Base-by-base conservation (phyloP, 2,113 vertebrate species). In the Jaculus jaculus region DNA sequence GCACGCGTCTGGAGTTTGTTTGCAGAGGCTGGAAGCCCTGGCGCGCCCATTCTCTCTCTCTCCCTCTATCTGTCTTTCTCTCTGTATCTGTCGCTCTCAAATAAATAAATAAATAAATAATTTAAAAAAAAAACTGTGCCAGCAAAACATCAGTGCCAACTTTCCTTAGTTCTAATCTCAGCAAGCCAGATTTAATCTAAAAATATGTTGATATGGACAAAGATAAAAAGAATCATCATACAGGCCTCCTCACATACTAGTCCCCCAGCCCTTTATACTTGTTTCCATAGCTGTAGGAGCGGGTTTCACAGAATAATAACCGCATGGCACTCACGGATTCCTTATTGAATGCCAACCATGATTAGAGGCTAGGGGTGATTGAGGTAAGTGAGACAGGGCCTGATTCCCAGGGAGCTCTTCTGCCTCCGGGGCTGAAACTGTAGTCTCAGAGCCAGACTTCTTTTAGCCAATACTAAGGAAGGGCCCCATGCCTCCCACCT, bases 91-190 rank as follows among this genome's bases (percentile, higher is more conserved):
- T n/a, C n/a, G n/a, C n/a, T n/a, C n/a, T n/a, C n/a, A n/a, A n/a
- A n/a, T n/a, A n/a, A n/a, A n/a, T n/a, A n/a, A n/a, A n/a, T n/a
- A n/a, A n/a, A n/a, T n/a, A n/a, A n/a, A n/a, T n/a, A n/a, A n/a
- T n/a, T n/a, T n/a, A 20, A 88, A 69, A 87, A 83, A 95, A 95
- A 89, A 90, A 92, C 94, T 95, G 78, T 78, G 89, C 82, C 37
- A 92, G 21, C 83, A 89, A 91, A 95, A 6, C 39, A 42, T 92
- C 4, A 0, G 26, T 58, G 80, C 63, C 81, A 93, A 61, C 42
- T 83, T 77, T 85, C 34, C 63, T 82, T 65, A 47, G 75, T 90
- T 94, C 69, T 89, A 42, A 96, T 87, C 20, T 88, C 66, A 79
- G 30, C 23, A 92, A 74, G 39, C 82, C 74, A 68, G 37, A 32